A percentile compares a stretch with the other conserved stretches of the same genome.
Evolutionary conservation across 2,113 vertebrate genomes (phyloP).

Genomic region (Guaruba guarouba): DNA sequence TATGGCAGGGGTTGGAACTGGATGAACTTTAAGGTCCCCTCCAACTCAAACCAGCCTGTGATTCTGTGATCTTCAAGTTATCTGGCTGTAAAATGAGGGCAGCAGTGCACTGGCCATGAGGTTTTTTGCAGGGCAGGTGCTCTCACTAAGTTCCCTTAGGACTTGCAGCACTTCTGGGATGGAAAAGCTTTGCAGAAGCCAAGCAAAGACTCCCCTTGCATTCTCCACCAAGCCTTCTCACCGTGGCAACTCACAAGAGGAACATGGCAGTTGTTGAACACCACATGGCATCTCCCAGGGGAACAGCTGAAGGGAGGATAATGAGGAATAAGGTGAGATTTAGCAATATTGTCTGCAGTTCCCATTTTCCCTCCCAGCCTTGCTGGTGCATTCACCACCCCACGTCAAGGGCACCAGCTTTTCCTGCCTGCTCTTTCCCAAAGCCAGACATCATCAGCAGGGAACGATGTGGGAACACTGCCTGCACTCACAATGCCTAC

Average conservation of each 20-base stretch:
- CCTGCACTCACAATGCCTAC: background rate
- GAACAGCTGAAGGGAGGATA: constrained; percentile 36
- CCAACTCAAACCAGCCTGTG: background rate
- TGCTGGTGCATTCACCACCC: background rate
- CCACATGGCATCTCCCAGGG: background rate
- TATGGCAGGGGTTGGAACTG: background rate
- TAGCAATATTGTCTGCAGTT: background rate
- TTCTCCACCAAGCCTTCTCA: rapidly evolving
- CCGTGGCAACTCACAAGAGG: rapidly evolving
- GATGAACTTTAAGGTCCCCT: background rate
- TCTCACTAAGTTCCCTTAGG: rapidly evolving
- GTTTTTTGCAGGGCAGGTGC: background rate
- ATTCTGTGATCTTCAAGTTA: background rate
- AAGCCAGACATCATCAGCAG: rapidly evolving
- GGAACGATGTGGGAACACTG: rapidly evolving
- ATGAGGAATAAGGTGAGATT: background rate
- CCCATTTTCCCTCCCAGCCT: background rate
- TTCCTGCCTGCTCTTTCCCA: background rate
- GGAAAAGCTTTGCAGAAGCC: background rate
- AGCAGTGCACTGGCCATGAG: rapidly evolving
- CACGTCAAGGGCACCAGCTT: rapidly evolving
- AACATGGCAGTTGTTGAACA: background rate
- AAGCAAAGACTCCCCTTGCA: rapidly evolving
- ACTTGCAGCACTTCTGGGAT: background rate
- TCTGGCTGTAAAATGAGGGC: rapidly evolving